Evolutionary conservation across 2,113 vertebrate genomes (phyloP).

Genomic region (Corydoras maculifer): DNA sequence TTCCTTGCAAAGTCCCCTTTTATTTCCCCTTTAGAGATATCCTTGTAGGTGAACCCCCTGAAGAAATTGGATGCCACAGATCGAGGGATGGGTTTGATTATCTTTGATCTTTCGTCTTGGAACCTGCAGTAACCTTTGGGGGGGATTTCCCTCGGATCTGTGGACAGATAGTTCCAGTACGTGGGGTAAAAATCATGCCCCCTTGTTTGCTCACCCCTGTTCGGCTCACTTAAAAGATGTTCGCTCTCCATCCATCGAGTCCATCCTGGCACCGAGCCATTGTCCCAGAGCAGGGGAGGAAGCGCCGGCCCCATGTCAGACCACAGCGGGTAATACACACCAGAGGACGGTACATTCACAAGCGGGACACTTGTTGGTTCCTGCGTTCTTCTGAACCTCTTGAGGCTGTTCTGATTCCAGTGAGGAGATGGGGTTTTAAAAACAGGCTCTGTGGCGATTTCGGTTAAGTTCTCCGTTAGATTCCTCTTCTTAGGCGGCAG

Average conservation of each 20-base stretch:
- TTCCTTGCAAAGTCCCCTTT: constrained; percentile 2
- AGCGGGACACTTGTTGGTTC: constrained; percentile 6
- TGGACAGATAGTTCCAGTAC: constrained; percentile 13
- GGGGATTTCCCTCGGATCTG: constrained; percentile 11
- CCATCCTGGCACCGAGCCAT: constrained; percentile 5
- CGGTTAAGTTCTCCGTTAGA: constrained; percentile 42
- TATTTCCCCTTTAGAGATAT: background rate
- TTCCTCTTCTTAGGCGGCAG: constrained; percentile 64
- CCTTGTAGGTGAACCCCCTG: constrained; percentile 3
- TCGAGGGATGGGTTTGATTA: constrained; percentile 26
- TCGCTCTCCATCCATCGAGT: constrained; percentile 1
- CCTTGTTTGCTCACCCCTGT: constrained; percentile 4
- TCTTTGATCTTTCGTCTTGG: constrained; percentile 12
- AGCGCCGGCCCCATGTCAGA: constrained; percentile 41
- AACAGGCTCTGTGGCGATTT: constrained; percentile 44
- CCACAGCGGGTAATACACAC: constrained; percentile 30
- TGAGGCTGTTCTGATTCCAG: constrained; percentile 46
- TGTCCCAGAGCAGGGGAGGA: constrained; percentile 2
- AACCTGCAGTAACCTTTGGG: constrained; percentile 16
- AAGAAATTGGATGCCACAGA: constrained; percentile 11
- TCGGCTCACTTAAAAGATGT: background rate
- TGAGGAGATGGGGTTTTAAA: constrained; percentile 66
- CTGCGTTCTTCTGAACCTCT: constrained; percentile 9
- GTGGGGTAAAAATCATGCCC: constrained; percentile 13
- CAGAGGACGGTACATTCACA: constrained; percentile 11